Evolutionary conservation across 2,888 invertebrate species (phyloP).

Genomic region (Boloria euphrosyne): DNA sequence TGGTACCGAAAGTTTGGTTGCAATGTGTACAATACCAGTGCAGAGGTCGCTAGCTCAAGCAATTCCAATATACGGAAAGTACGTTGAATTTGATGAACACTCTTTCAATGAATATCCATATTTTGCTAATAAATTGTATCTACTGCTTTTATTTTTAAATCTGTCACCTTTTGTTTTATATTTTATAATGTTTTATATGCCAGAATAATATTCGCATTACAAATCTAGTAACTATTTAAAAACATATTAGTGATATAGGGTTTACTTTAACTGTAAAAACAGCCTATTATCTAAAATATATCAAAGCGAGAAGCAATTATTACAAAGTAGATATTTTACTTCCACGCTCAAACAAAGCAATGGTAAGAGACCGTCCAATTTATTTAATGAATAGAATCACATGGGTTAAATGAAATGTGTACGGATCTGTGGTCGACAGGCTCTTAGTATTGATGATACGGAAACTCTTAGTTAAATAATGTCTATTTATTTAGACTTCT

Average conservation of each 20-base stretch:
- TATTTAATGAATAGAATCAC: conserved; percentile 30
- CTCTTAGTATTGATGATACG: conserved; percentile 28
- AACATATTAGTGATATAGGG: background rate
- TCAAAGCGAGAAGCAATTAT: background rate
- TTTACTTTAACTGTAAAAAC: background rate
- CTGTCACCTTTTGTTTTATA: no score
- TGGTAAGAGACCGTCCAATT: conserved; percentile 21
- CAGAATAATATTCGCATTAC: no score
- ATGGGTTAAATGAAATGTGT: conserved; percentile 28
- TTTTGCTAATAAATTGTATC: no score
- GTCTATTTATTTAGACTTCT: background rate
- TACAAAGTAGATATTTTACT: conserved; percentile 8
- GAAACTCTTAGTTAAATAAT: background rate
- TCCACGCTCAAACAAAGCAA: background rate
- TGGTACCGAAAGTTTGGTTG: no score
- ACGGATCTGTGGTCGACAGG: conserved; percentile 15
- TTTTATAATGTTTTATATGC: no score
- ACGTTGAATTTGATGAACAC: no score
- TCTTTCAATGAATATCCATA: no score
- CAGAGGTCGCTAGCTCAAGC: no score
- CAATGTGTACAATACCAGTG: no score
- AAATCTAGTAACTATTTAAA: background rate
- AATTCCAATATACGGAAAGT: no score
- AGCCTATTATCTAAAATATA: background rate
- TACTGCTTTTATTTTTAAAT: no score